These are phyloP conservation scores for Epirrhoe alternata DNA, from an alignment of 2,888 invertebrate species.

Conservation along the genomic window DNA sequence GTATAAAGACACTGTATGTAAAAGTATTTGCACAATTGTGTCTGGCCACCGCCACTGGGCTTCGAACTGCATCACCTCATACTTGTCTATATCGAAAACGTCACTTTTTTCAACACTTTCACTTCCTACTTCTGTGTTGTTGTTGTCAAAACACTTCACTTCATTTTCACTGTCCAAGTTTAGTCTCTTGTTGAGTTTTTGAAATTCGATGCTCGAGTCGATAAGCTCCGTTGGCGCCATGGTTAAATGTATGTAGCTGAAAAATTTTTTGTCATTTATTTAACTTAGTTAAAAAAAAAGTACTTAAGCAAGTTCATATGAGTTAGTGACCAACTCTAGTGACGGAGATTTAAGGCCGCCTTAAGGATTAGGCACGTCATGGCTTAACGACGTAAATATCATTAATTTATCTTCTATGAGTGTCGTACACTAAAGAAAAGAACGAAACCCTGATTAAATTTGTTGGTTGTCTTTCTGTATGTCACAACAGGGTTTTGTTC, in stretches of 20 bases:
- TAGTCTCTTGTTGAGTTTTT: slow-evolving; percentile 61
- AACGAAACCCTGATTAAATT: no score
- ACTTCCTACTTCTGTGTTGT: slow-evolving; percentile 59
- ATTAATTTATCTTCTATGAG: no score
- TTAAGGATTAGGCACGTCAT: no score
- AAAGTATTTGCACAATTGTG: slow-evolving; percentile 87
- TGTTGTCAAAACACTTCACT: slow-evolving; percentile 56
- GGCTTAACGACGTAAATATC: no score
- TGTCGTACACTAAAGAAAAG: no score
- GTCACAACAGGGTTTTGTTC: no score
- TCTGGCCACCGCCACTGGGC: slow-evolving; percentile 90
- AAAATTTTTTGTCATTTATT: no score
- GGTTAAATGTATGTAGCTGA: slow-evolving; percentile 1
- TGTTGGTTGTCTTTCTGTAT: no score
- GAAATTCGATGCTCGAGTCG: slow-evolving; percentile 52
- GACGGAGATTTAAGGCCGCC: no score
- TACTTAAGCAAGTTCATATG: no score
- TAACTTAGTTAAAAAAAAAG: no score
- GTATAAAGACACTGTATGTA: slow-evolving; percentile 89
- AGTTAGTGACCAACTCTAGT: no score
- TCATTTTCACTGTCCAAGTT: slow-evolving; percentile 49
- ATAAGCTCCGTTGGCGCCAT: slow-evolving; percentile 72
- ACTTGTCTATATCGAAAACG: slow-evolving; percentile 68
- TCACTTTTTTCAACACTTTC: slow-evolving; percentile 57
- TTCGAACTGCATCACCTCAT: slow-evolving; percentile 81